Evolutionary conservation across 2,797 vertebrate species (phyloP), one percentile per base, ranked within the genome.

Genomic region (Smutsia temminckii): DNA sequence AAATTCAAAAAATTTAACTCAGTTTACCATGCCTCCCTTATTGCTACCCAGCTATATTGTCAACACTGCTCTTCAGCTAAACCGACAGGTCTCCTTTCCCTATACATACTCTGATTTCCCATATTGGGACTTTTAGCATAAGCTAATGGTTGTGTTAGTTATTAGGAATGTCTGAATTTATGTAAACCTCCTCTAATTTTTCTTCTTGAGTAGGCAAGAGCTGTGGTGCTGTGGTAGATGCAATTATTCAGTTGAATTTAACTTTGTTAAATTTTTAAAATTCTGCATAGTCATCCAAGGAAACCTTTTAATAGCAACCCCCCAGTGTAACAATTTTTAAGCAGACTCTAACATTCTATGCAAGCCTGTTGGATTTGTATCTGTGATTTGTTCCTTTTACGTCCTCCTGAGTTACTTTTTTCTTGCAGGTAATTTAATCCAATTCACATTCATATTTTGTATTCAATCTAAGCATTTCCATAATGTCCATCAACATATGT

Each of bases 401-500:
- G 81, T 85, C 81, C 75, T 89, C 75, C 57, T 32, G 71, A 93
- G 85, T 94, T 90, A 53, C 46, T 94, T 71, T 27, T 93, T 81
- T 88, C 53, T 93, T 95, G 71, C 42, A 93, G 93, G 59, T 92
- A 85, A 87, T 93, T 94, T 90, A 96, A 90, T 94, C 63, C 63
- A 69, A 5, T 92, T 92, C 90, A 79, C 27, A 42, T 95, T 97
- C 59, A 27, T 51, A 57, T 87, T 96, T 90, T 83, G 25, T 95
- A 63, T 89, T 94, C 84, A 55, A 12, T 90, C n/a, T 90, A 63
- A 89, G 88, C 32, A 75, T 93, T 94, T 96, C 81, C 40, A 16
- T 85, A 92, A 91, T 92, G 17, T 34, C 34, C 37, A 57, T 90
- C 80, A 83, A 32, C 92, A 51, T 92, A 63, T 85, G 68, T 87